Evolutionary conservation across 2,888 invertebrate species (phyloP).

Genomic region (Pterostichus niger): DNA sequence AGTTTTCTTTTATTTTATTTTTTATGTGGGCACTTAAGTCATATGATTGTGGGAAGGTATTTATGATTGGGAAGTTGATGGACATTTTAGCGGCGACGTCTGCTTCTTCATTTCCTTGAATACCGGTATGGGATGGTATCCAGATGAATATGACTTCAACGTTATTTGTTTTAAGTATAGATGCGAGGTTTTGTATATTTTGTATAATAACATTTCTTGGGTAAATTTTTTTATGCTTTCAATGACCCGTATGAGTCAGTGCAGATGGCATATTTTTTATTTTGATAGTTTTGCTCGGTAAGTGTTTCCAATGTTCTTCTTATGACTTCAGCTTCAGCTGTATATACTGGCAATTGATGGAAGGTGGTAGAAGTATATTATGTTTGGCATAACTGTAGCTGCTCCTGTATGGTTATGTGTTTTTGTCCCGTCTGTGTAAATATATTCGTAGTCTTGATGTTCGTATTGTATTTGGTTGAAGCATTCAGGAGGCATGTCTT

Average conservation of each 20-base stretch:
- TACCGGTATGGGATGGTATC: not conserved
- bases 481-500: not conserved
- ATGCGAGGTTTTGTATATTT: not conserved
- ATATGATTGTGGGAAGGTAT: too few species aligned
- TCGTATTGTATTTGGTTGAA: not conserved
- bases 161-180: not conserved
- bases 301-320: not conserved
- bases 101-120: not conserved
- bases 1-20: not conserved
- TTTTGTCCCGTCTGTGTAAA: not conserved
- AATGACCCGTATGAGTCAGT: not conserved
- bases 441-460: not conserved
- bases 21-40: not conserved
- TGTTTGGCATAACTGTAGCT: not conserved
- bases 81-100: not conserved
- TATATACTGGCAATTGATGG: too few species aligned
- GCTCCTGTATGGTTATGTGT: not conserved
- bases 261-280: not conserved
- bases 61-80: not conserved
- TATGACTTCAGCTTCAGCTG: not conserved
- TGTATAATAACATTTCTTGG: not conserved
- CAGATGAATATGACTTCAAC: not conserved
- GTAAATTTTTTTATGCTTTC: not conserved
- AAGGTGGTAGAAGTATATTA: too few species aligned
- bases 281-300: not conserved